Evolutionary conservation across 2,888 invertebrate species (phyloP), one percentile per base, ranked within the genome.

Genomic region (Drosophila percnosoma): DNA sequence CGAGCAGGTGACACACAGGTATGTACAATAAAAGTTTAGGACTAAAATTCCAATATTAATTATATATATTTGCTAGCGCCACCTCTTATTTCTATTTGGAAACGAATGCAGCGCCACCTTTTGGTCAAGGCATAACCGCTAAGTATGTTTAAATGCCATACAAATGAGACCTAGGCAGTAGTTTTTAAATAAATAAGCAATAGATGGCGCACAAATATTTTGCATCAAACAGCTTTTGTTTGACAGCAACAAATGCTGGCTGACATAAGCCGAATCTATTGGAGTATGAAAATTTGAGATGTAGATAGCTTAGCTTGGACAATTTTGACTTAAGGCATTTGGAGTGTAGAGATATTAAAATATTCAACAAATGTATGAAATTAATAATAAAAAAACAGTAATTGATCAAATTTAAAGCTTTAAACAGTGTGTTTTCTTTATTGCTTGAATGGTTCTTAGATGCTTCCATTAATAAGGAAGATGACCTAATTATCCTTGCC

Each of bases 31-130:
- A 15, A 15, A 29, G n/a, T 21, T 2, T 2, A 0, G 10, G 2
- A 11, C 49, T 21, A n/a, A 21, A 34, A 40, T 8, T 2, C 8
- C 1, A 15, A 4, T n/a, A 13, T n/a, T 13, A 6, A 27, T 13
- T 2, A 0, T 2, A 52, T n/a, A 24, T 52, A 8, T 42, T 67
- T 74, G 8, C 8, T 55, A 93, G 93, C 60, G 87, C 90, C 69
- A 73, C 68, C 48, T 93, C 91, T 11, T 79, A 75, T 36, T 92
- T 80, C 70, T 93, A 88, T 70, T 77, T 93, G 68, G 77, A 83
- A 74, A 93, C 93, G 0, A 90, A 91, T 68, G 89, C 79, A 52
- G 82, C 81, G 75, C 91, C 92, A 69, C 93, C 93, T 62, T 93
- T 81, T 58, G 91, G 91, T 1, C 87, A 89, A 51, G 91, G 92